These are phyloP conservation scores for Scomber japonicus DNA, from an alignment of 2,113 vertebrate genomes.

Conservation along the genomic window DNA sequence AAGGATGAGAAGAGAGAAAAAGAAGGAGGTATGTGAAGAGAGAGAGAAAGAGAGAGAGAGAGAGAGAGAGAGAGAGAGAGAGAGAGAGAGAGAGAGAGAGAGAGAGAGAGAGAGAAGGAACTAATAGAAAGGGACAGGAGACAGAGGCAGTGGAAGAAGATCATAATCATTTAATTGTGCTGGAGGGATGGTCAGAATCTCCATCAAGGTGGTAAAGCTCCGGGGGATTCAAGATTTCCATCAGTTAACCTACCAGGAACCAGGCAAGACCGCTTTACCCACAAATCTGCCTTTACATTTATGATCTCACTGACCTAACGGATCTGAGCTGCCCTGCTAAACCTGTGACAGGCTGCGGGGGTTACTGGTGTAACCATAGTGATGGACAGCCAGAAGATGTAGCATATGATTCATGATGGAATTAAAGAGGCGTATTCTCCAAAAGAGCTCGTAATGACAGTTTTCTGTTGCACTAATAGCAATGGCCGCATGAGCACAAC, in stretches of 20 bases:
- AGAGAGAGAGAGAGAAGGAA: conserved; percentile 47
- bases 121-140: conserved; percentile 47
- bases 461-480: conserved; percentile 53
- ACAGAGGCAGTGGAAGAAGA: conserved; percentile 69
- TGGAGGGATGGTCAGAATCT: conserved; percentile 75
- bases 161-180: conserved; percentile 87
- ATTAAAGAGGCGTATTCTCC: conserved; percentile 50
- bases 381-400: conserved; percentile 58
- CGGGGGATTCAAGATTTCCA: conserved; percentile 55
- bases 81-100: conserved; percentile 55
- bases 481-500: conserved; percentile 24
- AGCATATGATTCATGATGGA: conserved; percentile 55
- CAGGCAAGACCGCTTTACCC: conserved; percentile 31
- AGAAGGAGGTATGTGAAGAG: conserved; percentile 54
- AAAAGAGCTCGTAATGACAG: conserved; percentile 45
- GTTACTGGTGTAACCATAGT: conserved; percentile 70
- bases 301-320: conserved; percentile 43
- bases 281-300: conserved; percentile 35
- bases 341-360: conserved; percentile 54
- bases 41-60: conserved; percentile 46
- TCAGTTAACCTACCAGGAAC: conserved; percentile 51
- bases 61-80: conserved; percentile 50
- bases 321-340: conserved; percentile 31
- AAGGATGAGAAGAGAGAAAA: conserved; percentile 67
- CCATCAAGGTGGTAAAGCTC: conserved; percentile 67